A percentile compares a stretch with the other conserved stretches of the same genome.
Evolutionary conservation across 30 jellyfish, hydroid and myxozoan genomes (phyloP).

Genomic region (Haliclystus octoradiatus): DNA sequence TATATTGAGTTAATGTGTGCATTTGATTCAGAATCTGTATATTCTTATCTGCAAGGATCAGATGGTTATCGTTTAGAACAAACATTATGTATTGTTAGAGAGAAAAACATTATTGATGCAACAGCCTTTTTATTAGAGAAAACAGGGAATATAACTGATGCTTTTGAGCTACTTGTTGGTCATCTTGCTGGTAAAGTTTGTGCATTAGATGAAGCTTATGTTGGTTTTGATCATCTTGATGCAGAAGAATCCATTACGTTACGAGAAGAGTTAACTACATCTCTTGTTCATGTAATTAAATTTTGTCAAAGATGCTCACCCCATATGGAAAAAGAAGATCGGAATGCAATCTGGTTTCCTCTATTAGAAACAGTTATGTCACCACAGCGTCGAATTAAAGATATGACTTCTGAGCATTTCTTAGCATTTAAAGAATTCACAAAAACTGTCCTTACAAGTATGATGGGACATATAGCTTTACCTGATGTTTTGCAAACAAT

Average conservation of each 20-base stretch:
- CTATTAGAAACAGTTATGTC: slow-evolving; percentile 92
- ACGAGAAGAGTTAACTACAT: slow-evolving; percentile 22
- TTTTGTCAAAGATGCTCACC: slow-evolving; percentile 80
- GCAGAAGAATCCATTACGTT: slow-evolving; percentile 27
- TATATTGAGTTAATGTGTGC: slow-evolving; percentile 80
- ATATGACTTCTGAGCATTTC: slow-evolving; percentile 70
- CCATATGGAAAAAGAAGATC: slow-evolving; percentile 76
- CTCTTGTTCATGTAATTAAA: slow-evolving; percentile 34
- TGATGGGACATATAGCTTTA: slow-evolving; percentile 90
- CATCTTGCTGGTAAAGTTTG: slow-evolving; percentile 54
- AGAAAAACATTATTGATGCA: slow-evolving; percentile 63
- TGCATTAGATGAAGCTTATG: slow-evolving; percentile 34
- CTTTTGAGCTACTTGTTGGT: slow-evolving; percentile 57
- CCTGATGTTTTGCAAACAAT: slow-evolving; percentile 93
- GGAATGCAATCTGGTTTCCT: slow-evolving; percentile 96
- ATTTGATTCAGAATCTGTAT: slow-evolving; percentile 66
- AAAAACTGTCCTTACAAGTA: slow-evolving; percentile 77
- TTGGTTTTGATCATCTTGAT: slow-evolving; percentile 30
- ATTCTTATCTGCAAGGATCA: slow-evolving; percentile 50
- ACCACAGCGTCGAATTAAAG: slow-evolving; percentile 83
- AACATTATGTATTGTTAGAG: slow-evolving; percentile 58
- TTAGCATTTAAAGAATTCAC: slow-evolving; percentile 85
- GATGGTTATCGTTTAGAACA: slow-evolving; percentile 89
- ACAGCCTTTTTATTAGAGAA: slow-evolving; percentile 80
- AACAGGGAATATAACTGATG: slow-evolving; percentile 80